These are phyloP conservation scores for Pandemis cinnamomeana DNA, from an alignment of 2,888 invertebrate species.

Conservation along the genomic window DNA sequence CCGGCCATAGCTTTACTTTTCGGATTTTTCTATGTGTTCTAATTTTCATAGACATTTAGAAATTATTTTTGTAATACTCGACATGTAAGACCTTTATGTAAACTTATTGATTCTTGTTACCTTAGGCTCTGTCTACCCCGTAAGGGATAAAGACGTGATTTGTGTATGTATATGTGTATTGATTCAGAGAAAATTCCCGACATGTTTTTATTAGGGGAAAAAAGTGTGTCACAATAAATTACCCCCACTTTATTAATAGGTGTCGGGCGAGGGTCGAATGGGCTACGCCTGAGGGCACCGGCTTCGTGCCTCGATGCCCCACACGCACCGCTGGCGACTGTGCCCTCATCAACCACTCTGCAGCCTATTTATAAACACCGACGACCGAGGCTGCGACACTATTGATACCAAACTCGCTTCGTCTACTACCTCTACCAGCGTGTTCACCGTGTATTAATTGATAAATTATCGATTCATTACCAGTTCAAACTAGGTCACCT, in stretches of 20 bases:
- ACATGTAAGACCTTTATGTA: not conserved
- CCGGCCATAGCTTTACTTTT: no score
- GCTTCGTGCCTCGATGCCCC: constrained; percentile 52
- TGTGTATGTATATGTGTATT: no score
- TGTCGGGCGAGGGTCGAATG: constrained; percentile 45
- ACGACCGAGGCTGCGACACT: constrained; percentile 46
- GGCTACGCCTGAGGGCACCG: constrained; percentile 67
- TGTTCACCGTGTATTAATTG: constrained; percentile 18
- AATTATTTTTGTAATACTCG: no score
- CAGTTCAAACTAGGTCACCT: constrained; percentile 2
- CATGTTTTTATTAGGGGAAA: constrained; percentile 13
- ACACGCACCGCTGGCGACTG: constrained; percentile 71
- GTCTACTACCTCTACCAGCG: constrained; percentile 18
- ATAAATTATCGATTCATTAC: constrained; percentile 24
- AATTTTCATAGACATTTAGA: no score
- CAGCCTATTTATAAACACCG: constrained; percentile 67
- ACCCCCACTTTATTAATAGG: constrained; percentile 37
- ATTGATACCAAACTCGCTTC: constrained; percentile 30
- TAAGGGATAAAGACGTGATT: no score
- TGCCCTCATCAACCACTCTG: constrained; percentile 55
- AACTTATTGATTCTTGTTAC: not conserved
- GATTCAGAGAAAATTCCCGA: not conserved
- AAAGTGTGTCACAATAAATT: constrained; percentile 19
- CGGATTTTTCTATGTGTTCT: no score
- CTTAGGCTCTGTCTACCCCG: no score